Base-by-base conservation (phyloP, 2,113 vertebrate genomes). In the Scolopax mira region DNA sequence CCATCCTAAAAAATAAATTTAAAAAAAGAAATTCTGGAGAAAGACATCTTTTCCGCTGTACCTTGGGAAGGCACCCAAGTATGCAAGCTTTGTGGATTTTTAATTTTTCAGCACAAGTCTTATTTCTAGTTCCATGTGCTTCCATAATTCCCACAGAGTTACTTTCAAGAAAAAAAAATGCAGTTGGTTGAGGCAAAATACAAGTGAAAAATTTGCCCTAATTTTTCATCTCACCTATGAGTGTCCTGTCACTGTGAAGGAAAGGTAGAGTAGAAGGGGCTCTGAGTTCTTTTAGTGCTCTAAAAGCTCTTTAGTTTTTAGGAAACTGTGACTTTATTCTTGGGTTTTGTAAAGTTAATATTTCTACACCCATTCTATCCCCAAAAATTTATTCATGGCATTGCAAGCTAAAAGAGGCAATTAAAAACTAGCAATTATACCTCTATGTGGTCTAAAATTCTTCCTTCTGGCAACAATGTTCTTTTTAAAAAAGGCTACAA, bases 311-410 rank as follows among this genome's bases (percentile, higher is more conserved):
- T 42, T 42, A 42, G 41, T 15, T 42, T 42, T 42, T 42, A 42
- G 41, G 41, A 42, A 82, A 70, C 4, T 27, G 15, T 61, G 27
- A 3, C 8, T 71, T 75, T 67, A 12, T 2, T 88, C 60, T 37
- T 12, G 33, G 21, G 11, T 55, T 88, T 90, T 4, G 18, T 46
- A 14, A 78, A 73, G 22, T 71, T 37, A 72, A 58, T 79, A 61
- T 5, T 77, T 79, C 25, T 78, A 19, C 10, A 64, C 5, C 18
- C 7, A 8, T 66, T 85, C 44, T 42, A 49, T 3, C 1, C 42
- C 0, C 0, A 9, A 19, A 30, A 39, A 3, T 5, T 17, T 27
- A 51, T 64, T 73, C 42, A 49, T 52, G 28, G 10, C 10, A 19
- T 66, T 74, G 27, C 8, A 79, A 22, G 18, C 37, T 78, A 54